Conservation (phyloP, 1,140 invertebrate genomes). For the Microplitis mediator region DNA sequence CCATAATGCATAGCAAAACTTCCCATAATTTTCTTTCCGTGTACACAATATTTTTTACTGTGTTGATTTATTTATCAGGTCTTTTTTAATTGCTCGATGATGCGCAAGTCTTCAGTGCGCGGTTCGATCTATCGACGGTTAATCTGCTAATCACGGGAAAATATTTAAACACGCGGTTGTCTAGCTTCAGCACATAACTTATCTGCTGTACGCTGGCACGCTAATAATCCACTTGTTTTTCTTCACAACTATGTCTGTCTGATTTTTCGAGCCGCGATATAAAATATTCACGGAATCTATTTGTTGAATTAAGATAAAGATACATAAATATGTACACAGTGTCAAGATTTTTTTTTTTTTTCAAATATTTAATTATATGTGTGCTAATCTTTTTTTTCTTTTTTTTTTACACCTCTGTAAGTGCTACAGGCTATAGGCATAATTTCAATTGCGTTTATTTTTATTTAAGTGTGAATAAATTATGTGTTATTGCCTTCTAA, state of each 20-base stretch:
- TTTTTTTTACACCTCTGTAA: too few species aligned
- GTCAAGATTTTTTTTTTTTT: background rate
- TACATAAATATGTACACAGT: background rate
- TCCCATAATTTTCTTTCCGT: too few species aligned
- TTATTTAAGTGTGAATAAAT: too few species aligned
- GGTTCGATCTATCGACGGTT: slow-evolving; percentile 44
- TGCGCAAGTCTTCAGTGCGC: background rate
- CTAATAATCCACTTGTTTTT: slow-evolving; percentile 26
- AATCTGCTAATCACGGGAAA: slow-evolving; percentile 36
- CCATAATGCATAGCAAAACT: too few species aligned
- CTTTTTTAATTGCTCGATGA: too few species aligned
- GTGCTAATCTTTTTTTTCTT: too few species aligned
- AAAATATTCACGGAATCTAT: background rate
- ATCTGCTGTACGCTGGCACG: slow-evolving; percentile 17
- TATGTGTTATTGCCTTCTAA: too few species aligned
- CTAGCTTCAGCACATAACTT: slow-evolving; percentile 18
- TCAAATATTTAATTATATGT: too few species aligned
- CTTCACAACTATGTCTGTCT: slow-evolving; percentile 19
- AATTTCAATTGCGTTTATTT: too few species aligned
- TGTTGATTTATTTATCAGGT: too few species aligned
- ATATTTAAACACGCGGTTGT: slow-evolving; percentile 16
- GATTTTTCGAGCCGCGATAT: background rate
- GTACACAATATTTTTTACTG: too few species aligned
- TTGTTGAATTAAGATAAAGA: background rate
- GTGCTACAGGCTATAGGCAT: too few species aligned